Percentiles rank a stretch among this genome's conserved stretches.
phyloP scores from a whole-genome alignment of 2,888 invertebrate genomes.

The Holacanthella duospinosa region DNA sequence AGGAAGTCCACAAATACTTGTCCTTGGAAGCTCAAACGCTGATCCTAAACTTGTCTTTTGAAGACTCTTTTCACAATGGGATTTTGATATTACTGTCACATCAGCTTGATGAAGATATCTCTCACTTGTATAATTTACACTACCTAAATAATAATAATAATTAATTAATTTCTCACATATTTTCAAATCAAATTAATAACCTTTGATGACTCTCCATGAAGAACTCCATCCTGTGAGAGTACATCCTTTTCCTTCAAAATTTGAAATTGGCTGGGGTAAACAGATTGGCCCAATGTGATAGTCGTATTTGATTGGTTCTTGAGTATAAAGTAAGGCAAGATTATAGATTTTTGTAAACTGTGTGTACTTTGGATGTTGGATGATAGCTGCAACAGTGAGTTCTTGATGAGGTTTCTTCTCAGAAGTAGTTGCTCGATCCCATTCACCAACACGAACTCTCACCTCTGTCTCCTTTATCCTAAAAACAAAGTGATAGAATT shows the following conservation, averaged over 20 bases:
- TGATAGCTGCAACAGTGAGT: background rate
- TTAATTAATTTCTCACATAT: too few species aligned
- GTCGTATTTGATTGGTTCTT: slow-evolving; percentile 14
- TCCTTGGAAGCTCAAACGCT: background rate
- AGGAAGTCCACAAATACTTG: slow-evolving; percentile 10
- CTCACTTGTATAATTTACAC: background rate
- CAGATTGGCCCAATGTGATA: slow-evolving; percentile 15
- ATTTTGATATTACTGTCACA: slow-evolving; percentile 1
- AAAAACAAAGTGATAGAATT: background rate
- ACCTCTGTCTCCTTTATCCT: slow-evolving; percentile 6
- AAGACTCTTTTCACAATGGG: slow-evolving; percentile 6
- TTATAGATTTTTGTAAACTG: background rate
- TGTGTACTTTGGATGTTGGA: slow-evolving; percentile 10
- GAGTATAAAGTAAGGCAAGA: slow-evolving; percentile 13
- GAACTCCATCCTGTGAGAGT: slow-evolving; percentile 7
- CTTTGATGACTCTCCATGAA: background rate
- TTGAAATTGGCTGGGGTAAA: slow-evolving; percentile 13
- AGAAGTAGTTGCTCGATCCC: slow-evolving; percentile 7
- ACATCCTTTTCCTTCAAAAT: slow-evolving; percentile 12
- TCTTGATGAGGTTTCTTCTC: slow-evolving; percentile 14
- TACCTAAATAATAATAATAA: too few species aligned
- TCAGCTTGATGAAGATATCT: background rate
- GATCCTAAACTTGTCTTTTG: background rate
- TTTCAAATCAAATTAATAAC: too few species aligned
- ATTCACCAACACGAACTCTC: slow-evolving; percentile 16